Evolutionary conservation across 1,140 invertebrate species (phyloP), one percentile per base, ranked within the genome.

Genomic region (Zaprionus lachaisei): DNA sequence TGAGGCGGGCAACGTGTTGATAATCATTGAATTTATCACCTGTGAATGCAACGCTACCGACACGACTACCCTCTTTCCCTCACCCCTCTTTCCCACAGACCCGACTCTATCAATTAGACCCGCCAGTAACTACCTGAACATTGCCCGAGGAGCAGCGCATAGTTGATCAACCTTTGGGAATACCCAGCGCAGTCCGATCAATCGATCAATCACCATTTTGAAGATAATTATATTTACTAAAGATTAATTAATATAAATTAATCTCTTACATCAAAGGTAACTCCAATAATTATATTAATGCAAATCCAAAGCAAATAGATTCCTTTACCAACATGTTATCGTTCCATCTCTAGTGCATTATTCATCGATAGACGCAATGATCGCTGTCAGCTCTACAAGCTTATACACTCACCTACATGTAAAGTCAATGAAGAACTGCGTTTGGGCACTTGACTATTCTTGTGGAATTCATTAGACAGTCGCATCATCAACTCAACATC

Each of bases 11-110:
- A 72, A 75, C 69, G 86, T 85, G 85, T 82, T 85, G 81, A 85
- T 90, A 90, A 90, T 90, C 82, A 79, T 75, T 72, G 51, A 90
- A 90, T 90, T 90, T 90, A 90, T 90, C 82, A 90, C 82, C 85
- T 89, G 85, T 84, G 78, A 89, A 84, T 44, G 64, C 69, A 73
- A 76, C 51, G 73, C 69, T 81, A 87, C 60, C 70, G 64, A 51
- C 72, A 76, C 61, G 54, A 80, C 14, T 28, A 22, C 20, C 12
- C 51, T 22, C 24, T 31, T n/a, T 37, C 5, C 47, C 5, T 38
- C 14, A 14, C 0, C 37, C 49, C 64, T 24, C 14, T 24, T 9
- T 4, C n/a, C n/a, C 3, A 22, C 28, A 6, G 4, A 20, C 15
- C 57, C 4, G 12, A 57, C 37, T 28, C 51, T 12, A 71, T 60